phyloP scores from a whole-genome alignment of 2,797 vertebrate genomes.

The Chelonia mydas region DNA sequence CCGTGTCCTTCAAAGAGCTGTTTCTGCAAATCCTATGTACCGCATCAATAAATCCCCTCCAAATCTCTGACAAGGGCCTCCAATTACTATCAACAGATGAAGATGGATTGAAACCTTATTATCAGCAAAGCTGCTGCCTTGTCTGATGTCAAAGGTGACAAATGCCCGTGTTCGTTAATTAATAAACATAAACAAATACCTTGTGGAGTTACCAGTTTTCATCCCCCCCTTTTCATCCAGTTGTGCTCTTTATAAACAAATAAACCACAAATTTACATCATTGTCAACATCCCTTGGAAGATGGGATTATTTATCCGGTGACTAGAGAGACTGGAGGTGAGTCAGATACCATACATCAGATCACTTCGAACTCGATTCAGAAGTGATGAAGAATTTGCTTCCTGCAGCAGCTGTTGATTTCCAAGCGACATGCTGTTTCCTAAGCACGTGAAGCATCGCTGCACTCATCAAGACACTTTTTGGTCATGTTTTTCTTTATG shows the following conservation, averaged over 20 bases:
- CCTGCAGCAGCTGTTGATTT: neutral
- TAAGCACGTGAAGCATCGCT: neutral
- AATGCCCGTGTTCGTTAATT: constrained; percentile 31
- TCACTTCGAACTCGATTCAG: neutral
- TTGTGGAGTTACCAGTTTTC: neutral
- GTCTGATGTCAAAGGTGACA: constrained; percentile 4
- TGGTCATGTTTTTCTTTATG: neutral
- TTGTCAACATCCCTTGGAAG: neutral
- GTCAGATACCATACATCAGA: neutral
- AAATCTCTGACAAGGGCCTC: constrained; percentile 71
- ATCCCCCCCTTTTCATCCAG: neutral
- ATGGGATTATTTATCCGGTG: neutral
- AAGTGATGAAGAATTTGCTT: neutral
- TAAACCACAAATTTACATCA: neutral
- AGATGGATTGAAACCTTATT: constrained; percentile 73
- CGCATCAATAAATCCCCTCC: constrained; percentile 70
- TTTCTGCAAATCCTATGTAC: constrained; percentile 79
- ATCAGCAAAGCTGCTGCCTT: constrained; percentile 64
- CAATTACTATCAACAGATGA: constrained; percentile 78
- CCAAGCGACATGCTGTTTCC: neutral
- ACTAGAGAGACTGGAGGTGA: neutral
- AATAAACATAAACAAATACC: constrained; percentile 21
- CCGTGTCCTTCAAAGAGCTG: constrained; percentile 76
- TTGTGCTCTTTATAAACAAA: neutral
- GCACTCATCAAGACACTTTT: neutral